Conservation (phyloP, 2,113 vertebrate genomes). For the Sphyrna mokarran region DNA sequence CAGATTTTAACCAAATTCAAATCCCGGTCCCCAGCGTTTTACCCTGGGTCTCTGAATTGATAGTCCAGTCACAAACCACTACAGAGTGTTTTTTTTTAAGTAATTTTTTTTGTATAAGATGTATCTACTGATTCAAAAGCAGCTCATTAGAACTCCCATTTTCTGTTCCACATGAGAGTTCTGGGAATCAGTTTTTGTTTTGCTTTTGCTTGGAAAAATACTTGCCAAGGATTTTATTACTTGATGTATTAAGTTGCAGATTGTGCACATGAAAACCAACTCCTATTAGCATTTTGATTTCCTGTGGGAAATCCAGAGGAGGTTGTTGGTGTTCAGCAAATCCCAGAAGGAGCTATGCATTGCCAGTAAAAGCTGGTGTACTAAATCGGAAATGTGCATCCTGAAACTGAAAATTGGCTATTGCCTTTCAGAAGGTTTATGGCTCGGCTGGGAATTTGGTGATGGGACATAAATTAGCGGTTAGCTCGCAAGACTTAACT, state of each 20-base stretch:
- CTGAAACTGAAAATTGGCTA: background rate
- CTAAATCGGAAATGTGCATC: background rate
- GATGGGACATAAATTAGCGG: slow-evolving; percentile 6
- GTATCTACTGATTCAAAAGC: background rate
- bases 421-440: background rate
- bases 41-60: too few species aligned
- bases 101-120: background rate
- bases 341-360: background rate
- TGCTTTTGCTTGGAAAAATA: background rate
- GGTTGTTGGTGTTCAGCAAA: background rate
- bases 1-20: too few species aligned
- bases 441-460: background rate
- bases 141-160: background rate
- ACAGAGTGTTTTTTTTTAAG: too few species aligned
- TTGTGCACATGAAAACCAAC: background rate
- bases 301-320: background rate
- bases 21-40: too few species aligned
- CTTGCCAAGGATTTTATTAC: background rate
- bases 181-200: background rate
- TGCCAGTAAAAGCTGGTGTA: background rate
- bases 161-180: background rate
- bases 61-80: too few species aligned
- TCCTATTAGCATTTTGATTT: slow-evolving; percentile 13
- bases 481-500: background rate
- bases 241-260: background rate